phyloP scores from a whole-genome alignment of 1,140 invertebrate genomes.

The Nymphalis io region DNA sequence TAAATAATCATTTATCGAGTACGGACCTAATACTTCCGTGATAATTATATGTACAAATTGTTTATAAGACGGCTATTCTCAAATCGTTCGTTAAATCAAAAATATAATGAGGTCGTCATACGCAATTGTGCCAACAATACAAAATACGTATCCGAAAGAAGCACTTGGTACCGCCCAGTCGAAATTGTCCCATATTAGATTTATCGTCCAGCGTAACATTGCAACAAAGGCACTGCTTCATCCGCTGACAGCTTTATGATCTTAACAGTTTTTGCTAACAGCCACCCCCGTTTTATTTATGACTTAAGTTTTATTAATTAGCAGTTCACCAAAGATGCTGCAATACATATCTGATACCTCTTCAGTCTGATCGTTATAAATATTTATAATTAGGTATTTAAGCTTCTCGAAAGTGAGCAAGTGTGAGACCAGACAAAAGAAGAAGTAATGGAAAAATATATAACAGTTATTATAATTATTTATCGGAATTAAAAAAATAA shows the following conservation, averaged over 20 bases:
- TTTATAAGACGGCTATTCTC: too few relatives aligned
- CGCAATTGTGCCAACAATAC: background rate
- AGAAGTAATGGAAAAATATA: too few relatives aligned
- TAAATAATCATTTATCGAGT: too few relatives aligned
- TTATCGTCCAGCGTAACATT: conserved; percentile 69
- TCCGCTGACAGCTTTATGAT: conserved; percentile 74
- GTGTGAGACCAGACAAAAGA: too few relatives aligned
- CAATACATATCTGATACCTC: background rate
- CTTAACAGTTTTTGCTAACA: conserved; percentile 77
- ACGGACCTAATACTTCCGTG: too few relatives aligned
- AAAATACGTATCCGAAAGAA: conserved; percentile 31
- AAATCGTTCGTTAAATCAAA: background rate
- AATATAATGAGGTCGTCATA: background rate
- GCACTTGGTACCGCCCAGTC: conserved; percentile 35
- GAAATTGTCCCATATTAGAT: conserved; percentile 71
- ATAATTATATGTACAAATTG: too few relatives aligned
- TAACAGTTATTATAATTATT: too few relatives aligned
- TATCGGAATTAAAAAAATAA: too few relatives aligned
- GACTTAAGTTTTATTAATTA: conserved; percentile 76
- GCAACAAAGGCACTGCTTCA: conserved; percentile 75
- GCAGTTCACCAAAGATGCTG: conserved; percentile 58
- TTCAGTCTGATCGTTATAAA: background rate
- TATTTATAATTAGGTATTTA: too few relatives aligned
- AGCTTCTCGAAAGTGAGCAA: too few relatives aligned
- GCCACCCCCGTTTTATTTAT: conserved; percentile 67